Percentiles rank a stretch among this genome's conserved stretches.
Evolutionary conservation across 1,140 invertebrate genomes (phyloP).

Genomic region (Cotesia glomerata): DNA sequence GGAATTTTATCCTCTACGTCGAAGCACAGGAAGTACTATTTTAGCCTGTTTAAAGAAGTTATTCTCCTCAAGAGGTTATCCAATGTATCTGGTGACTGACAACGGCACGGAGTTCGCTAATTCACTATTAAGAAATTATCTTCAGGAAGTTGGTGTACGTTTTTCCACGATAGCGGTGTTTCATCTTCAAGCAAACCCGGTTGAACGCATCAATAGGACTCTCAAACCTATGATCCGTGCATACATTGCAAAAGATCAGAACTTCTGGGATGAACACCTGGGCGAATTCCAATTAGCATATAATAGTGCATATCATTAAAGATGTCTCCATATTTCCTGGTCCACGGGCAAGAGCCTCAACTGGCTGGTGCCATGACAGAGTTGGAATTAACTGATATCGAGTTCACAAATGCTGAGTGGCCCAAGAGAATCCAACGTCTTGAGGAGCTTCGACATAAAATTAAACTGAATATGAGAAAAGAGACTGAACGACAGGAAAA

Average conservation of each 20-base stretch:
- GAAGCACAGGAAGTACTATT: background rate
- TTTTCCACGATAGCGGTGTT: background rate
- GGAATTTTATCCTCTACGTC: background rate
- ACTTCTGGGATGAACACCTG: background rate
- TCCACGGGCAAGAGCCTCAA: background rate
- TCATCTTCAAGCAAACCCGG: background rate
- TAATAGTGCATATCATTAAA: background rate
- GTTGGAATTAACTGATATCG: too few species aligned
- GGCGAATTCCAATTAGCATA: background rate
- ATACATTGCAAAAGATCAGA: background rate
- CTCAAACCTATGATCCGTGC: background rate
- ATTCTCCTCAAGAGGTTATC: background rate
- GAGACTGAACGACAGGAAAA: too few species aligned
- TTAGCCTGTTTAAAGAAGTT: background rate
- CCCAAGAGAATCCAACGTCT: too few species aligned
- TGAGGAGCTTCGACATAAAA: too few species aligned
- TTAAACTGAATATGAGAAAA: too few species aligned
- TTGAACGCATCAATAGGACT: background rate
- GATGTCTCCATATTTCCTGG: background rate
- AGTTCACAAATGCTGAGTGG: too few species aligned
- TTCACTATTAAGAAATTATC: background rate
- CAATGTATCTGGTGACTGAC: background rate
- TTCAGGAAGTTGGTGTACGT: background rate
- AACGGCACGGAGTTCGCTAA: background rate
- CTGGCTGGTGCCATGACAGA: too few species aligned